phyloP scores from a whole-genome alignment of 2,797 vertebrate genomes.

The Clarias laeviceps region DNA sequence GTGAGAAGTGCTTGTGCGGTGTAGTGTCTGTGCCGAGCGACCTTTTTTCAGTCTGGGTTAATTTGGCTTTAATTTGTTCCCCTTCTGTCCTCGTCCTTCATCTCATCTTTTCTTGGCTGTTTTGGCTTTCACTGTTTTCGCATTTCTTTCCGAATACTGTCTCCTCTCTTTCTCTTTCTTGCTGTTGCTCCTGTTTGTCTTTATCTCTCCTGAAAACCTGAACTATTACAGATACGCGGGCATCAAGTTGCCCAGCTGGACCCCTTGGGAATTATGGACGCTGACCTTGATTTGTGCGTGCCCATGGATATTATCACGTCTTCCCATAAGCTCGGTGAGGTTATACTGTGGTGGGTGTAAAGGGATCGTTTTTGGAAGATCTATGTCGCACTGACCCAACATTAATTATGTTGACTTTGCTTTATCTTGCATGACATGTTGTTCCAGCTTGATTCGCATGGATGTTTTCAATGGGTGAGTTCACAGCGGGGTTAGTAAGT shows the following conservation, averaged over 20 bases:
- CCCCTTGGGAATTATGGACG: conserved; percentile 92
- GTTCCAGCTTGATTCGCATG: not conserved
- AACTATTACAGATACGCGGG: conserved; percentile 76
- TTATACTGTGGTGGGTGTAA: not conserved
- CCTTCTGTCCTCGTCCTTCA: conserved; percentile 13
- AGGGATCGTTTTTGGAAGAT: not conserved
- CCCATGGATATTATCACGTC: conserved; percentile 85
- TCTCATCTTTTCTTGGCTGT: conserved; percentile 30
- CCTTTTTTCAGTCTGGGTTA: conserved; percentile 33
- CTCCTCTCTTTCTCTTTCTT: conserved; percentile 39
- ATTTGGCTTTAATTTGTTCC: conserved; percentile 14
- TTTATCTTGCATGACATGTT: conserved; percentile 16
- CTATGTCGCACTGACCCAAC: not conserved
- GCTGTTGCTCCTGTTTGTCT: not conserved
- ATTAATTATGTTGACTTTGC: not conserved
- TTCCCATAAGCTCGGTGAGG: conserved; percentile 87
- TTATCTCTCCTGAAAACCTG: conserved; percentile 26
- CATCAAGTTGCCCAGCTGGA: conserved; percentile 89
- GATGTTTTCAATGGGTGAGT: conserved; percentile 41
- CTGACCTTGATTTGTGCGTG: conserved; percentile 84
- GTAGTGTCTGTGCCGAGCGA: conserved; percentile 37
- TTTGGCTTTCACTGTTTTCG: conserved; percentile 23
- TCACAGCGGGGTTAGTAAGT: not conserved
- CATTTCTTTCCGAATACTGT: not conserved
- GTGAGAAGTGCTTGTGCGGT: conserved; percentile 76